A percentile compares a stretch with the other conserved stretches of the same genome.
Conservation (phyloP, 2,113 vertebrate species). For the Pelobates fuscus region DNA sequence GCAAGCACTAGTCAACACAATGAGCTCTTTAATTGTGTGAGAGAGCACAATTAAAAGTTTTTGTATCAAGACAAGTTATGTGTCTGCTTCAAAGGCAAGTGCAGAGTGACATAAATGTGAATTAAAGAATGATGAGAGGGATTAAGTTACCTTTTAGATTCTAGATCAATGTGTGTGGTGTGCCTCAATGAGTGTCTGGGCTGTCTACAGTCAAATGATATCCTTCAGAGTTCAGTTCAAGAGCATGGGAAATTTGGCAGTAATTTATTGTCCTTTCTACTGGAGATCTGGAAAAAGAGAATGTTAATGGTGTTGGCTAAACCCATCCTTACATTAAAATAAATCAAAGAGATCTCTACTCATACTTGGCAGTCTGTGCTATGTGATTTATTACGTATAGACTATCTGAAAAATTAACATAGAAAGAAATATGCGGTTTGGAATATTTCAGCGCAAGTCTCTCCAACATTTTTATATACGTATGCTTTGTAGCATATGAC, state of each 20-base stretch:
- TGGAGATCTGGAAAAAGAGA: neutral
- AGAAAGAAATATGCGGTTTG: too few species aligned
- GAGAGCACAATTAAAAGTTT: neutral
- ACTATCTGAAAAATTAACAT: too few species aligned
- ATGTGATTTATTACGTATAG: too few species aligned
- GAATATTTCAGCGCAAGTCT: too few species aligned
- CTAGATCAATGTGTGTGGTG: conserved; percentile 25
- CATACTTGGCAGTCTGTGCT: too few species aligned
- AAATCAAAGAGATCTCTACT: too few species aligned
- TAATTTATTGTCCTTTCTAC: neutral
- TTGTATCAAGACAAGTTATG: conserved; percentile 3
- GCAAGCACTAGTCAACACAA: neutral
- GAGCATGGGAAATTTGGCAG: neutral
- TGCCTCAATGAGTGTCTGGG: conserved; percentile 14
- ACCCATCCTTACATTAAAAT: too few species aligned
- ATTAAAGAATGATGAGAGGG: conserved; percentile 31
- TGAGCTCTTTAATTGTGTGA: conserved; percentile 10
- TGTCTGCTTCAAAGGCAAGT: conserved; percentile 31
- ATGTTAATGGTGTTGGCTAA: neutral
- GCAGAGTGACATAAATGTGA: conserved; percentile 10
- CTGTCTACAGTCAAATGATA: conserved; percentile 1
- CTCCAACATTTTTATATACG: too few species aligned
- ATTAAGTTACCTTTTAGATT: conserved; percentile 31
- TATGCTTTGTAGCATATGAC: too few species aligned
- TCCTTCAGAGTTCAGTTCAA: neutral